A percentile compares a stretch with the other conserved stretches of the same genome.
Evolutionary conservation across 2,888 invertebrate genomes (phyloP).

Genomic region (Macrophya alboannulata): DNA sequence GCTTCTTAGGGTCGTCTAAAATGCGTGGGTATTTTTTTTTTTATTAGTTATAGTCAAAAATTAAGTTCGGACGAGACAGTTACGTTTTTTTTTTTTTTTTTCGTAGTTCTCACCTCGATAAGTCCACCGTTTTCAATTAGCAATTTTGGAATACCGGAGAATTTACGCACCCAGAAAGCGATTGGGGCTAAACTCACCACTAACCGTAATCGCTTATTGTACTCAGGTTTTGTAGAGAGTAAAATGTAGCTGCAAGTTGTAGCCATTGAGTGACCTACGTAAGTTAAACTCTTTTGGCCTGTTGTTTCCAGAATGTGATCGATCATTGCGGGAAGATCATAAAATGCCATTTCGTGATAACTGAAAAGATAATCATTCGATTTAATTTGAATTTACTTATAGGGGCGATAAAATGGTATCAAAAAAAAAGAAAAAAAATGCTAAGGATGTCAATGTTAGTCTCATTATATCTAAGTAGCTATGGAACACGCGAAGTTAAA

Average conservation of each 20-base stretch:
- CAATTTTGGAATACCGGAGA: background rate
- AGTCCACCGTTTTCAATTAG: constrained; percentile 34
- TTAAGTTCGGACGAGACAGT: background rate
- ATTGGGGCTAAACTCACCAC: constrained; percentile 80
- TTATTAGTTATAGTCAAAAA: background rate
- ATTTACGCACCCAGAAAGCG: constrained; percentile 64
- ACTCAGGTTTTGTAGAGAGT: constrained; percentile 86
- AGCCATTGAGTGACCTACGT: constrained; percentile 96
- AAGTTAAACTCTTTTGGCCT: constrained; percentile 83
- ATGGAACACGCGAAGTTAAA: background rate
- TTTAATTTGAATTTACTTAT: background rate
- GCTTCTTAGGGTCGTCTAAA: constrained; percentile 58
- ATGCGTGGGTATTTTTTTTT: background rate
- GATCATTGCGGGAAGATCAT: constrained; percentile 93
- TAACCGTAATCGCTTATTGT: constrained; percentile 85
- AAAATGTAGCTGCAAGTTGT: constrained; percentile 88
- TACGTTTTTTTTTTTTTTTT: background rate
- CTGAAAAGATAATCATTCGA: constrained; percentile 78
- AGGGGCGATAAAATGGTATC: background rate
- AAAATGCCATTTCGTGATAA: constrained; percentile 93
- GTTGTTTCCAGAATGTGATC: constrained; percentile 85
- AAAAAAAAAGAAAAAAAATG: no score
- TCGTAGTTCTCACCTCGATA: constrained; percentile 20
- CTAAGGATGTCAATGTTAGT: background rate
- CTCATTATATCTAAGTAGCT: background rate